These are phyloP conservation scores for Pteromalus puparum DNA, from an alignment of 1,140 invertebrate species.

Conservation along the genomic window DNA sequence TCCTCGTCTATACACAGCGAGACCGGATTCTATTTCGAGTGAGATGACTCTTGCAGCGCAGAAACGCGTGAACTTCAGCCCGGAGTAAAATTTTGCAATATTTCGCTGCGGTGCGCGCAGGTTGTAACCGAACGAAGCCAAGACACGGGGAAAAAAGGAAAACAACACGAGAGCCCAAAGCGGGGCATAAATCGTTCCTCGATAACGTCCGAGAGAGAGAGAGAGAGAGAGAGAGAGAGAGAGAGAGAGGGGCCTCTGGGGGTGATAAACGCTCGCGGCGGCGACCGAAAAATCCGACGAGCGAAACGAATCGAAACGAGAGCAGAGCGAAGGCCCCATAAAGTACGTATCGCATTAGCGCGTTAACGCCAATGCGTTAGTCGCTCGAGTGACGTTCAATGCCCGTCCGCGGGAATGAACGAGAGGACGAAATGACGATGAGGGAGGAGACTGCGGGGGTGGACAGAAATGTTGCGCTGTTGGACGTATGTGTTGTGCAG, in stretches of 20 bases:
- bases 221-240: neutral
- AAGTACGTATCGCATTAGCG: constrained; percentile 71
- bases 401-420: constrained; percentile 62
- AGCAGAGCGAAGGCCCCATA: constrained; percentile 56
- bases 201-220: neutral
- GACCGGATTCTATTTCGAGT: too few species aligned
- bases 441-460: neutral
- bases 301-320: constrained; percentile 6
- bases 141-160: neutral
- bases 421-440: constrained; percentile 57
- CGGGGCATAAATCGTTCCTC: constrained; percentile 8
- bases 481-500: too few species aligned
- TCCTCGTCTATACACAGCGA: neutral
- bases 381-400: constrained; percentile 67
- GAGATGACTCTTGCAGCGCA: too few species aligned
- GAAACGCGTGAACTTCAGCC: too few species aligned
- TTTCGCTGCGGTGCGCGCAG: too few species aligned
- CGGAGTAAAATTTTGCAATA: too few species aligned
- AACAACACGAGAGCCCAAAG: neutral
- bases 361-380: constrained; percentile 70
- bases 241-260: neutral
- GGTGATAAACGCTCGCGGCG: neutral
- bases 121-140: too few species aligned
- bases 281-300: neutral
- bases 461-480: neutral